These are phyloP conservation scores for Chymomyza procnemis DNA, from an alignment of 2,888 invertebrate genomes.

Conservation along the genomic window DNA sequence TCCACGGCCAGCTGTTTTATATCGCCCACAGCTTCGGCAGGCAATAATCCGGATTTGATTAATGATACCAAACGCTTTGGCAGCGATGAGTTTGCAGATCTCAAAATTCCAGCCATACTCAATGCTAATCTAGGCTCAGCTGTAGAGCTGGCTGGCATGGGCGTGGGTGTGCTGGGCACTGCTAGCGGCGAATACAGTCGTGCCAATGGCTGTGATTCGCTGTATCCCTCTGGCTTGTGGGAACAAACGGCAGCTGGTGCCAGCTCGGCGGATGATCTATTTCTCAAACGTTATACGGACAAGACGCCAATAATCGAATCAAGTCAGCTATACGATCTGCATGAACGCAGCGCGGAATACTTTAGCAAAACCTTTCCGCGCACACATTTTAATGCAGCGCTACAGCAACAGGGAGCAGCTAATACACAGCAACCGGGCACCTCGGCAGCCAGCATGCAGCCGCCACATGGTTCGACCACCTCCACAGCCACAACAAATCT, in stretches of 20 bases:
- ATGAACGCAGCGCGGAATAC: conserved; percentile 79
- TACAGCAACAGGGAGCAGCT: too few relatives aligned
- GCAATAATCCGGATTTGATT: conserved; percentile 91
- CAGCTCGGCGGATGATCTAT: conserved; percentile 77
- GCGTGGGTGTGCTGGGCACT: conserved; percentile 56
- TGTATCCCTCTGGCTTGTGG: conserved; percentile 90
- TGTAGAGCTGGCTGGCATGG: conserved; percentile 77
- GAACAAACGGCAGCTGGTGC: conserved; percentile 78
- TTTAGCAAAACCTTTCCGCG: conserved; percentile 83
- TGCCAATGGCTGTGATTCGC: conserved; percentile 85
- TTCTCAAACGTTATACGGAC: conserved; percentile 84
- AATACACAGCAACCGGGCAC: not conserved
- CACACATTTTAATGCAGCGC: conserved; percentile 74
- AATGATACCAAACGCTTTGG: conserved; percentile 88
- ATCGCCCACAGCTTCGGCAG: conserved; percentile 86
- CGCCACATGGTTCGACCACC: conserved; percentile 58
- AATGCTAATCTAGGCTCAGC: conserved; percentile 80
- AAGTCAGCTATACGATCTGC: conserved; percentile 75
- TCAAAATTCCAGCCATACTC: conserved; percentile 71
- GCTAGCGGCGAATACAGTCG: conserved; percentile 87
- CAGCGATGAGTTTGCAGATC: conserved; percentile 79
- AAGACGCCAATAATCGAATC: conserved; percentile 87
- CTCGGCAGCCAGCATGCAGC: conserved; percentile 10
- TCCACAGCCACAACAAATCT: conserved; percentile 77
- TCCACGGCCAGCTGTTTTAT: conserved; percentile 85